phyloP scores from a whole-genome alignment of 37 sponge, comb jelly and placozoan species.

The Petrosia ficiformis region DNA sequence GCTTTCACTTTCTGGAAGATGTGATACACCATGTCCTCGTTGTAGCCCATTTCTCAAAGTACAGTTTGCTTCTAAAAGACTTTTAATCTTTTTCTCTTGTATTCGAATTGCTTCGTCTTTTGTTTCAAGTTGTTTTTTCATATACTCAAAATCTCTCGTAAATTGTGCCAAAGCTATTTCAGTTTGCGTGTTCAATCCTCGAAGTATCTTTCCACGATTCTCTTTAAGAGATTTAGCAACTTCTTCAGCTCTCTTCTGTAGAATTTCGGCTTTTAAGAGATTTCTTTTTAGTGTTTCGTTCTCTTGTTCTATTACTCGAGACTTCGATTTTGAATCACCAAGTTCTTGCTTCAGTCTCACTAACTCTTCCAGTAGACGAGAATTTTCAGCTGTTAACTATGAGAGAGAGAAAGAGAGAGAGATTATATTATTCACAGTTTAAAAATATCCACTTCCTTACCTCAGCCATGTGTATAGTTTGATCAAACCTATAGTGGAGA shows the following conservation, averaged over 20 bases:
- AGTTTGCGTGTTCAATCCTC: slow-evolving; percentile 62
- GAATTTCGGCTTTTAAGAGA: neutral
- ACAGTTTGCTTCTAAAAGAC: slow-evolving; percentile 50
- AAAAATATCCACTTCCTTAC: neutral
- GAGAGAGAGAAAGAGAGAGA: neutral
- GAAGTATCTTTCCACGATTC: slow-evolving; percentile 45
- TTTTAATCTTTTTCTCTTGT: slow-evolving; percentile 46
- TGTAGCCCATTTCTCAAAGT: slow-evolving; percentile 58
- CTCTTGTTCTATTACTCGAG: slow-evolving; percentile 3
- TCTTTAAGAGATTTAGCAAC: slow-evolving; percentile 29
- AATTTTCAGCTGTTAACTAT: slow-evolving; percentile 29
- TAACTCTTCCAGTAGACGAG: slow-evolving; percentile 15
- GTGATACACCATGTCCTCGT: slow-evolving; percentile 3
- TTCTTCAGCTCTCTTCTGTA: slow-evolving; percentile 6
- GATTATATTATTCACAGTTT: neutral
- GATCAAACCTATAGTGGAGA: neutral
- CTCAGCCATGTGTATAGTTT: slow-evolving; percentile 1
- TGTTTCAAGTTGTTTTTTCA: slow-evolving; percentile 29
- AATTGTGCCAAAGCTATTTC: slow-evolving; percentile 52
- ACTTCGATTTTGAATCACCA: neutral
- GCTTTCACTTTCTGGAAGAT: neutral
- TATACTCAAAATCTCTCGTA: slow-evolving; percentile 54
- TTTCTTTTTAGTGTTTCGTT: slow-evolving; percentile 20
- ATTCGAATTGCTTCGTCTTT: slow-evolving; percentile 51
- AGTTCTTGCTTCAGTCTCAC: slow-evolving; percentile 32